phyloP scores from a whole-genome alignment of 1,140 invertebrate genomes.

The Bombus terrestris region DNA sequence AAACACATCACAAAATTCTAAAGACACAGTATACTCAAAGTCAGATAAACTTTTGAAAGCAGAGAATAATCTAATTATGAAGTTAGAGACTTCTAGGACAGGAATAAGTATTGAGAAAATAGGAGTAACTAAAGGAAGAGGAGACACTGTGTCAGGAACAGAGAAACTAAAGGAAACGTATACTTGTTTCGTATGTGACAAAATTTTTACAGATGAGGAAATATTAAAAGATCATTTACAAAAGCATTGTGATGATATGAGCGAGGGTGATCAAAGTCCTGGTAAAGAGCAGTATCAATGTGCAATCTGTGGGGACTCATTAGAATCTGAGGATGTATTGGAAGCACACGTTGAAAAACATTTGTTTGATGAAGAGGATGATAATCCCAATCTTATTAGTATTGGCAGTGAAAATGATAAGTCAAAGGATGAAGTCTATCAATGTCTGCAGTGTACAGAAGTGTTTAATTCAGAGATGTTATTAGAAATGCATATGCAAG shows the following conservation, averaged over 20 bases:
- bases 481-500: constrained; percentile 76
- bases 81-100: not conserved
- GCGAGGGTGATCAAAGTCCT: constrained; percentile 71
- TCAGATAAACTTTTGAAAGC: not conserved
- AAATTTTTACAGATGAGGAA: constrained; percentile 77
- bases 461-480: constrained; percentile 73
- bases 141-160: not conserved
- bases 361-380: constrained; percentile 77
- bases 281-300: constrained; percentile 76
- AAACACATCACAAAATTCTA: not conserved
- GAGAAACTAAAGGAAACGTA: constrained; percentile 59
- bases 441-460: constrained; percentile 73
- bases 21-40: not conserved
- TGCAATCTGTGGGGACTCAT: constrained; percentile 76
- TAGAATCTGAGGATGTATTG: constrained; percentile 75
- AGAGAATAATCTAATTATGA: constrained; percentile 11
- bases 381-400: constrained; percentile 78
- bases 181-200: constrained; percentile 80
- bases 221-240: constrained; percentile 80
- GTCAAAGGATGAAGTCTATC: constrained; percentile 49
- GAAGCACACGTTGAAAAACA: constrained; percentile 78
- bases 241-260: constrained; percentile 78
- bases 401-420: constrained; percentile 60
- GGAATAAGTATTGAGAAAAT: constrained; percentile 19
- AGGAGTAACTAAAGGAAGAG: not conserved